Evolutionary conservation across 1,140 invertebrate species (phyloP), one percentile per base, ranked within the genome.

Genomic region (Maniola jurtina): DNA sequence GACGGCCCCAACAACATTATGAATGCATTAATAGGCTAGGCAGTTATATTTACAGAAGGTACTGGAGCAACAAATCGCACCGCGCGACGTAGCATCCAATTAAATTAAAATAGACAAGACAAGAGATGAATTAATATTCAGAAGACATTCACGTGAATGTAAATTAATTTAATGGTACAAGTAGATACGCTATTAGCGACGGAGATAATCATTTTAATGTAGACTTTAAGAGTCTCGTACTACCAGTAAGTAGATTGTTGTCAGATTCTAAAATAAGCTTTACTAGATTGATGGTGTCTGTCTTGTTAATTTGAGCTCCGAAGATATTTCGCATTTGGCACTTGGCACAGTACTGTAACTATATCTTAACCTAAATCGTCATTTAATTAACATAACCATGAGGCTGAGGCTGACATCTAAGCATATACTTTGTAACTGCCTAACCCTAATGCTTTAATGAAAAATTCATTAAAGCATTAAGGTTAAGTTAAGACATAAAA

Each of bases 61-160:
- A 45, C 42, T n/a, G 11, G 42, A n/a, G 42, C 42, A 45, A 45
- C 42, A 45, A 45, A 45, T 45, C 42, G 13, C 13, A n/a, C 5
- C 9, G 13, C 10, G 9, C 16, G 16, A 15, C 16, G 47, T 16
- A 14, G 48, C 48, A 15, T 52, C 48, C 14, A 52, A 52, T 52
- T 25, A 52, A 25, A 52, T 52, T 52, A 16, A 52, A 52, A 52
- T 25, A 16, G 5, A 52, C 14, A 16, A 52, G 48, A 16, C 16
- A 52, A 52, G 48, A 52, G 15, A 52, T 52, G 14, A 52, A 52
- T 52, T 5, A 52, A 52, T 52, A 52, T 52, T 52, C 16, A 52
- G 16, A 52, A 52, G 15, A 52, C 48, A 52, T 25, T 16, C 48
- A 13, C 48, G 45, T 48, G 15, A 52, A 16, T 52, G 16, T 16